A percentile compares a stretch with the other conserved stretches of the same genome.
Evolutionary conservation across 2,113 vertebrate species (phyloP).

Genomic region (Oncorhynchus nerka): DNA sequence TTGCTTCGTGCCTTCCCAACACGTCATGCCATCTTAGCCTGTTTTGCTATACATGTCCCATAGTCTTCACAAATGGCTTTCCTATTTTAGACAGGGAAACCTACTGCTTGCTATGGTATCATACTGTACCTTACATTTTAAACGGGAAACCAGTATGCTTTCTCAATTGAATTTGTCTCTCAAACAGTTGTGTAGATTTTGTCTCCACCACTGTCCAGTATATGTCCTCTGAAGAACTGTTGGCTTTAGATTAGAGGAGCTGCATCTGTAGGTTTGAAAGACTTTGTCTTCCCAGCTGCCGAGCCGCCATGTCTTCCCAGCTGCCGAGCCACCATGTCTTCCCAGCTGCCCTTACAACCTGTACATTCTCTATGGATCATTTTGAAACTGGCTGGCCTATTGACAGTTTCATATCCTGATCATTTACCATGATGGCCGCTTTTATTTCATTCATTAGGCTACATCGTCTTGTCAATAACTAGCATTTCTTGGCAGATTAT

Average conservation of each 20-base stretch:
- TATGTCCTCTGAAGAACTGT: constrained; percentile 9
- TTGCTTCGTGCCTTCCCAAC: no score
- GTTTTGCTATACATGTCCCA: no score
- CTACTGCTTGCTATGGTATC: constrained; percentile 5
- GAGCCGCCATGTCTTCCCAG: not conserved
- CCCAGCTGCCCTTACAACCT: not conserved
- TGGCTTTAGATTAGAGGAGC: not conserved
- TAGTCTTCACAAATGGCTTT: not conserved
- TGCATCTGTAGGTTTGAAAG: not conserved
- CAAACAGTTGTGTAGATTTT: not conserved
- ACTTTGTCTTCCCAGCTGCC: no score
- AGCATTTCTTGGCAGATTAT: no score
- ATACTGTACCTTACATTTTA: not conserved
- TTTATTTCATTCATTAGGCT: no score
- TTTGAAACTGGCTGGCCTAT: not conserved
- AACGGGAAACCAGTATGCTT: not conserved
- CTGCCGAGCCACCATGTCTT: not conserved
- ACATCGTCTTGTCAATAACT: no score
- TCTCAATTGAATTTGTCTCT: not conserved
- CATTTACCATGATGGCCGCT: no score
- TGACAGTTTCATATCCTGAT: no score
- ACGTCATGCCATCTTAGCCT: no score
- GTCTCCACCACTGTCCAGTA: not conserved
- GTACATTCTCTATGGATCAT: not conserved
- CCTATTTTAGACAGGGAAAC: not conserved